Evolutionary conservation across 2,888 invertebrate genomes (phyloP).

Genomic region (Drosophila antonietae): DNA sequence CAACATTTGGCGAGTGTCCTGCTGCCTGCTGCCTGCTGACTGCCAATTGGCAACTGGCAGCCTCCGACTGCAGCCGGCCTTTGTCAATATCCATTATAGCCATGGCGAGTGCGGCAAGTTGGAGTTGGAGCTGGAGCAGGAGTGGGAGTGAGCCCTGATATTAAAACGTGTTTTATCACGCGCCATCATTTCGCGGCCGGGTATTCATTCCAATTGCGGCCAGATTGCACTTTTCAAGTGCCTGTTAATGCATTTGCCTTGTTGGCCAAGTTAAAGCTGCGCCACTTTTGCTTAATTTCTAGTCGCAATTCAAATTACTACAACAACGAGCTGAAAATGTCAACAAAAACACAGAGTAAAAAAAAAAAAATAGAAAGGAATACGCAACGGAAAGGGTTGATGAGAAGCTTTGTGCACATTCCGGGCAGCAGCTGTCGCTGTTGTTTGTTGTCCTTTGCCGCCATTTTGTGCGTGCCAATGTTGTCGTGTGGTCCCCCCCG

Average conservation of each 20-base stretch:
- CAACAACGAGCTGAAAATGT: slow-evolving; percentile 59
- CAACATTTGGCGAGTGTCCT: slow-evolving; percentile 58
- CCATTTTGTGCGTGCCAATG: slow-evolving; percentile 72
- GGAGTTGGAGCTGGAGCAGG: background rate
- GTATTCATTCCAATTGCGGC: slow-evolving; percentile 78
- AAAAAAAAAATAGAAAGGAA: background rate
- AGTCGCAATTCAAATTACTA: slow-evolving; percentile 63
- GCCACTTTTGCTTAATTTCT: slow-evolving; percentile 22
- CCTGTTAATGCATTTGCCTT: slow-evolving; percentile 69
- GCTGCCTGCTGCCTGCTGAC: slow-evolving; percentile 42
- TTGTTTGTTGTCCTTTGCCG: slow-evolving; percentile 71
- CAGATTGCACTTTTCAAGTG: slow-evolving; percentile 78
- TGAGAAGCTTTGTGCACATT: slow-evolving; percentile 43
- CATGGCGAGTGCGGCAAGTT: slow-evolving; percentile 13
- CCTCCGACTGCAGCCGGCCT: slow-evolving; percentile 30
- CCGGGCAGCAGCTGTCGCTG: slow-evolving; percentile 71
- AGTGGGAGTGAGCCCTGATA: slow-evolving; percentile 49
- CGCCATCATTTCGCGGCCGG: slow-evolving; percentile 78
- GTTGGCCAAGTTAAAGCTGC: slow-evolving; percentile 57
- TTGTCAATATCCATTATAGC: slow-evolving; percentile 19
- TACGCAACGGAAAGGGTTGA: slow-evolving; percentile 54
- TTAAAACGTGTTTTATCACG: slow-evolving; percentile 80
- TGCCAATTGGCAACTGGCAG: slow-evolving; percentile 45
- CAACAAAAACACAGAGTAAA: slow-evolving; percentile 37
- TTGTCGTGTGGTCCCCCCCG: slow-evolving; percentile 25